Evolutionary conservation across 2,797 vertebrate species (phyloP), one percentile per base, ranked within the genome.

Genomic region (Poeciliopsis turneri): DNA sequence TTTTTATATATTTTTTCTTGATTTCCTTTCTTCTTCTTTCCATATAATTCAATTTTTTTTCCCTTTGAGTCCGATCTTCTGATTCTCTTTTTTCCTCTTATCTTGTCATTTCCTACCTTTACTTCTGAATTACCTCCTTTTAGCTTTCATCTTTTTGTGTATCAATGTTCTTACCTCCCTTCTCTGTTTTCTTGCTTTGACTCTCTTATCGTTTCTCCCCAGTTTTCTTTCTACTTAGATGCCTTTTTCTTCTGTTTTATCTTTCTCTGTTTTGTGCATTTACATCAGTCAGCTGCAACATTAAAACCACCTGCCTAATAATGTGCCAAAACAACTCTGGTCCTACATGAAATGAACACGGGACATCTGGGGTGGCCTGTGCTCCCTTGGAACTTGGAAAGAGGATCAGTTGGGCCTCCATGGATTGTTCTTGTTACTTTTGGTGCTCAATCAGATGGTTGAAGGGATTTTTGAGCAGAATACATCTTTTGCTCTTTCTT

Each of bases 121-220:
- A 53, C 36, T 51, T 75, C 45, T 47, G 73, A 70, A 72, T 76
- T 80, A 25, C 55, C 25, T 43, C 10, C 25, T 30, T 73, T 69
- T 77, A 45, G 51, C 53, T 71, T 72, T 66, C 75, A 74, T 79
- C 80, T 69, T 74, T 82, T 64, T 47, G 33, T 51, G 69, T 70
- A 79, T 79, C 78, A 55, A 74, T 79, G 51, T 69, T 75, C 61
- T 55, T 51, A 51, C 45, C 51, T 72, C 74, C 18, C 15, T 15
- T 11, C 43, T 61, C 69, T 28, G 28, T 45, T 41, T 51, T 76
- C 36, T 30, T 28, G 25, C 59, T 45, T 76, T 33, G 43, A 55
- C 51, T 43, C 39, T 61, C 61, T 66, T 39, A 47, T 53, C 36
- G 30, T 64, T 72, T 51, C 59, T 30, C 28, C 13, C 47, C 53